These are phyloP conservation scores for Diarsia rubi DNA, from an alignment of 2,888 invertebrate genomes.

Conservation along the genomic window DNA sequence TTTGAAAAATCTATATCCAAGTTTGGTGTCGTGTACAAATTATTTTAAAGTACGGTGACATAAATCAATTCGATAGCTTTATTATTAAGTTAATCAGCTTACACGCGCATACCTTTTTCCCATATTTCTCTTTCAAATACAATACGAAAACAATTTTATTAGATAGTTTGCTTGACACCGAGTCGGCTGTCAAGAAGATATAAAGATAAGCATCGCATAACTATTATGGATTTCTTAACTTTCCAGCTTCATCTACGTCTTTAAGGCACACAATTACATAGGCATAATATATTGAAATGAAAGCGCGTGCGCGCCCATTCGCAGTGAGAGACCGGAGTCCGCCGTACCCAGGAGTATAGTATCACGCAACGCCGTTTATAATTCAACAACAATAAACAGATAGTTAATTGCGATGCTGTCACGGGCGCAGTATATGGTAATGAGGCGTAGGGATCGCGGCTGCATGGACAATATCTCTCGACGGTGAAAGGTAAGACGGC, in stretches of 20 bases:
- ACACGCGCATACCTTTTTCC: conserved; percentile 50
- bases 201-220: conserved; percentile 66
- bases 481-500: conserved; percentile 89
- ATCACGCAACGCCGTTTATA: conserved; percentile 88
- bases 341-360: conserved; percentile 70
- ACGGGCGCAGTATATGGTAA: conserved; percentile 90
- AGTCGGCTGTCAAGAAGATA: conserved; percentile 59
- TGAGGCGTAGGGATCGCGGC: conserved; percentile 89
- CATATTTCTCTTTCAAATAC: conserved; percentile 63
- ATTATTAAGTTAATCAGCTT: conserved; percentile 69
- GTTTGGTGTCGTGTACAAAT: conserved; percentile 64
- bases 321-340: conserved; percentile 61
- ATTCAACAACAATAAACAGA: conserved; percentile 91
- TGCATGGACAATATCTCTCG: conserved; percentile 89
- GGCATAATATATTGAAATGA: conserved; percentile 69
- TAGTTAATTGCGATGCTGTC: conserved; percentile 91
- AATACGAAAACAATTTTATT: conserved; percentile 67
- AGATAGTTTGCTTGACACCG: conserved; percentile 56
- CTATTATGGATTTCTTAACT: conserved; percentile 69
- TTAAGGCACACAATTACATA: conserved; percentile 65
- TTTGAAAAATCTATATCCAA: conserved; percentile 63
- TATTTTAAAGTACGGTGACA: conserved; percentile 63
- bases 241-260: conserved; percentile 64
- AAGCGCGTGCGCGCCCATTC: conserved; percentile 68
- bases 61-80: conserved; percentile 63